A percentile compares a stretch with the other conserved stretches of the same genome.
These are phyloP conservation scores for Euspilapteryx auroguttella DNA, from an alignment of 2,888 invertebrate genomes.

Conservation along the genomic window DNA sequence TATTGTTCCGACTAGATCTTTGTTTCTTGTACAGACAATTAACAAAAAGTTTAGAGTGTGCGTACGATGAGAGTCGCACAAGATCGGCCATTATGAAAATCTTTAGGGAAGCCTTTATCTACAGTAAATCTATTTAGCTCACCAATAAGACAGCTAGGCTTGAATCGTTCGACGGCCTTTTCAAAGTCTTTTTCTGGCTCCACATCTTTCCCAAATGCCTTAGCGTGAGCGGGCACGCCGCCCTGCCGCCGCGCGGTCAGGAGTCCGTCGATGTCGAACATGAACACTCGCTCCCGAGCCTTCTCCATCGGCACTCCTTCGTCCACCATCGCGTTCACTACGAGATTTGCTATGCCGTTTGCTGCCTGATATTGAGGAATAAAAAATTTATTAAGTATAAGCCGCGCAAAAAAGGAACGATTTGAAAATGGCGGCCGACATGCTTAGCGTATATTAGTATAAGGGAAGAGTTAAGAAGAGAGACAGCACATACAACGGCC, in stretches of 20 bases:
- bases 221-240: conserved; percentile 69
- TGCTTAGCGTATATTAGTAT: too few species aligned
- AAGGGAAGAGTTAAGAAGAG: too few species aligned
- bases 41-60: background rate
- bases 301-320: conserved; percentile 65
- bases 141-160: conserved; percentile 90
- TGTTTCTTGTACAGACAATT: background rate
- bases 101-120: too few species aligned
- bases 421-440: too few species aligned
- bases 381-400: too few species aligned
- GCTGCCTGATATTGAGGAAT: too few species aligned
- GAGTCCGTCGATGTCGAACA: conserved; percentile 93
- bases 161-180: conserved; percentile 78
- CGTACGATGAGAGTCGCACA: too few species aligned
- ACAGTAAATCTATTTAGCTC: too few species aligned
- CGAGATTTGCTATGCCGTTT: conserved; percentile 89
- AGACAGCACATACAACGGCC: too few species aligned
- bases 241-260: conserved; percentile 70
- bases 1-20: background rate
- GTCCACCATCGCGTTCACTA: conserved; percentile 85
- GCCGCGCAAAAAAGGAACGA: too few species aligned
- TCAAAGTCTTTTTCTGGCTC: conserved; percentile 77
- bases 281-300: conserved; percentile 88
- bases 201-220: conserved; percentile 75
- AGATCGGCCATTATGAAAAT: too few species aligned